Conservation (phyloP, 1,140 invertebrate species). For the Panulirus ornatus region DNA sequence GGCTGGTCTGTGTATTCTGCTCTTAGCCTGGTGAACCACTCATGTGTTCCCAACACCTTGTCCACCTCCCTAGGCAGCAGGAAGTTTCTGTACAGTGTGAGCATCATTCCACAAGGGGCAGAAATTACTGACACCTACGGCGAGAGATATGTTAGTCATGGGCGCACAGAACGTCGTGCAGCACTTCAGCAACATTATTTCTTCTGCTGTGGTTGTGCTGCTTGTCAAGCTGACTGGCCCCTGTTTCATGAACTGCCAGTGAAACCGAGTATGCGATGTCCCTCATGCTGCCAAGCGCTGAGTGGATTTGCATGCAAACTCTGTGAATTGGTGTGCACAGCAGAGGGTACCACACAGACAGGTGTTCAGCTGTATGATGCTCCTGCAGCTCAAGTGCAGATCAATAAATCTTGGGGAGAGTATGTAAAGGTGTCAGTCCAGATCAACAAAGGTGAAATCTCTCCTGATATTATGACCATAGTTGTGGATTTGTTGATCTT, state of each 20-base stretch:
- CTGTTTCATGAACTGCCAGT: slow-evolving; percentile 52
- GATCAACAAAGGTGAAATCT: slow-evolving; percentile 42
- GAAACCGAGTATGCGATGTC: slow-evolving; percentile 61
- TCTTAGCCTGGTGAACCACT: slow-evolving; percentile 70
- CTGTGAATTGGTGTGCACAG: slow-evolving; percentile 55
- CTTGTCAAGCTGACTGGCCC: slow-evolving; percentile 69
- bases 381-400: slow-evolving; percentile 22
- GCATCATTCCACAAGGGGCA: slow-evolving; percentile 58
- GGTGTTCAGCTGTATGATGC: slow-evolving; percentile 58
- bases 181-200: slow-evolving; percentile 62
- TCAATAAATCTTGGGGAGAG: slow-evolving; percentile 52
- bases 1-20: slow-evolving; percentile 68
- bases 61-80: slow-evolving; percentile 55
- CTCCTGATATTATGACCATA: slow-evolving; percentile 11
- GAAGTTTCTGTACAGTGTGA: slow-evolving; percentile 71
- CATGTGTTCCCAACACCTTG: slow-evolving; percentile 62
- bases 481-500: slow-evolving; percentile 43
- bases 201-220: slow-evolving; percentile 66
- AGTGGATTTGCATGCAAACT: slow-evolving; percentile 39
- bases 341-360: slow-evolving; percentile 18
- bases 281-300: slow-evolving; percentile 58
- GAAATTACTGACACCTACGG: slow-evolving; percentile 72
- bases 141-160: slow-evolving; percentile 67
- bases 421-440: slow-evolving; percentile 43
- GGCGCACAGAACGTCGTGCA: slow-evolving; percentile 46